Evolutionary conservation across 53 echinoderm and acorn worm species (phyloP).

Genomic region (Patiria pectinifera): DNA sequence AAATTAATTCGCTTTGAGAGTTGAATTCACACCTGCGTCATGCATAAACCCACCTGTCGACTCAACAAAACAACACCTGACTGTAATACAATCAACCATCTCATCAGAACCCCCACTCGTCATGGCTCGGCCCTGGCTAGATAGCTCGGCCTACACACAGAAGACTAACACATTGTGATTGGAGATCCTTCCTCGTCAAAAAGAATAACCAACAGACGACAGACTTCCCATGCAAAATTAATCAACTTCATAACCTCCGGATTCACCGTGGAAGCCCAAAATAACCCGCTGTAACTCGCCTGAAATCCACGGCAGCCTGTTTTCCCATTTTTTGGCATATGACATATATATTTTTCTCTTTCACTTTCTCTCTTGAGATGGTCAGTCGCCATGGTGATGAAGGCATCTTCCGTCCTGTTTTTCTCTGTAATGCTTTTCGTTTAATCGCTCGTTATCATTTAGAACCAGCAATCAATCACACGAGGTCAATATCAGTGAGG

Average conservation of each 20-base stretch:
- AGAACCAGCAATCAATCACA: too few species aligned
- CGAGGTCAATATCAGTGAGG: too few species aligned
- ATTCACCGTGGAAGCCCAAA: not conserved
- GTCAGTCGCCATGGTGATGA: not conserved
- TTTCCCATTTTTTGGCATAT: not conserved
- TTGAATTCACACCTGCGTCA: not conserved
- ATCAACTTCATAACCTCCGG: conserved; percentile 42
- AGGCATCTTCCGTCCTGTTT: too few species aligned
- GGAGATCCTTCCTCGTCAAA: conserved; percentile 27
- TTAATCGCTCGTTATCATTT: too few species aligned
- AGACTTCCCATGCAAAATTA: conserved; percentile 42
- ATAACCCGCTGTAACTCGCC: conserved; percentile 9
- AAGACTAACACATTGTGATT: conserved; percentile 8
- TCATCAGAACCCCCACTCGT: not conserved
- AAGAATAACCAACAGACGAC: conserved; percentile 21
- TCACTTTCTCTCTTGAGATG: not conserved
- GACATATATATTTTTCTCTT: too few species aligned
- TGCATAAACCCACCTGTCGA: not conserved
- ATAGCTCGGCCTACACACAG: not conserved
- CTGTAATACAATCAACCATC: not conserved
- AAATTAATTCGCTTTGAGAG: too few species aligned
- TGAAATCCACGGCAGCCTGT: not conserved
- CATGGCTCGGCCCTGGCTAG: not conserved
- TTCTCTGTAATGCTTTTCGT: not conserved
- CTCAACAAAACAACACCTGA: not conserved